Base-by-base conservation (phyloP, 2,797 vertebrate genomes). In the Neosalanx taihuensis region DNA sequence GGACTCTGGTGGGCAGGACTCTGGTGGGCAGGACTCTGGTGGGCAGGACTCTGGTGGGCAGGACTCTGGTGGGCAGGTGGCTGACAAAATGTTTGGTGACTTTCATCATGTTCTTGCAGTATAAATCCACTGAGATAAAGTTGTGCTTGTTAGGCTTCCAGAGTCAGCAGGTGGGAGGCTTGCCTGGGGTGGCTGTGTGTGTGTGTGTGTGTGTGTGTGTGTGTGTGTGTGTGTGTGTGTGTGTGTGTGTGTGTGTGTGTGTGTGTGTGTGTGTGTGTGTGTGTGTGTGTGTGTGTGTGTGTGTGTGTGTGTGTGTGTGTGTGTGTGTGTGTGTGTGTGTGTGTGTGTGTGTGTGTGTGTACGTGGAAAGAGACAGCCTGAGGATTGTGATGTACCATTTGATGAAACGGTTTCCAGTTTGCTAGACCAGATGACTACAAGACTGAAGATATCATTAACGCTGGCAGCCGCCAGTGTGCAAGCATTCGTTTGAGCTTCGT, bases 131-230 rank as follows among this genome's bases (percentile, higher is more conserved):
- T 23, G 33, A 23, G 17, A 53, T 29, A 17, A n/a, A 72, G 26
- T 49, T 76, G 51, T 51, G 46, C 77, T 76, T 62, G 63, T 79
- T 68, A 76, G 64, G 63, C 70, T 70, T 64, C 63, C 26, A 30
- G 59, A 71, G 64, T 76, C 74, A 71, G 72, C 68, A 46, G 71
- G 78, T 64, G 78, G 53, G 71, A 61, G 26, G 69, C 64, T 31
- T 76, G 71, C 5, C 51, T 33, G 35, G 37, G 18, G 70, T 49
- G 66, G n/a, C 20, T 70, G 49, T 67, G 64, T 69, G 69, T 69
- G 69, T 46, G 30, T 57, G 58, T 33, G 53, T 5, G 46, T 62
- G 62, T 49, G 60, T 74, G 49, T 60, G 71, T 53, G 18, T 49
- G 66, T 33, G 30, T 70, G 49, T 67, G 64, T 69, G 69, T 69